These are phyloP conservation scores for Ceratina australensis DNA, from an alignment of 1,140 invertebrate species.

Conservation along the genomic window DNA sequence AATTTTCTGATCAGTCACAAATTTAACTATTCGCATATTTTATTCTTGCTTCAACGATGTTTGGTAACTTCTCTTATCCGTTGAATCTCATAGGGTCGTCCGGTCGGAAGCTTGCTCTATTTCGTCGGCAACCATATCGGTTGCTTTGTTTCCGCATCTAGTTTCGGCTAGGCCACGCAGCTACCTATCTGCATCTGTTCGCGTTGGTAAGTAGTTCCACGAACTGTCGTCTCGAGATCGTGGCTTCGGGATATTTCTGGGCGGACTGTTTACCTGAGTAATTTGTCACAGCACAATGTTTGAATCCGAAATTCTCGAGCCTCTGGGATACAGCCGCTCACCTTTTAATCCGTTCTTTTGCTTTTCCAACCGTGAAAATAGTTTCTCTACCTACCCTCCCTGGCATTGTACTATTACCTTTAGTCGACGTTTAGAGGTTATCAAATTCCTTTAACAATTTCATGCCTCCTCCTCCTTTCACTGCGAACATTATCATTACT, in stretches of 20 bases:
- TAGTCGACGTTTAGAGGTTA: no score
- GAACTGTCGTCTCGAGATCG: neutral
- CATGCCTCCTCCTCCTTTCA: no score
- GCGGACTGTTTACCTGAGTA: conserved; percentile 74
- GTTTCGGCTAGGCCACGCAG: neutral
- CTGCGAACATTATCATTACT: no score
- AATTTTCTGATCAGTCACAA: no score
- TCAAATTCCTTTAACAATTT: no score
- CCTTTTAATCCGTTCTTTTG: conserved; percentile 42
- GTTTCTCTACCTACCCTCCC: neutral
- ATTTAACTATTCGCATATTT: no score
- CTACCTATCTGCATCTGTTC: conserved; percentile 5
- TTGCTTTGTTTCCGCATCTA: conserved; percentile 25
- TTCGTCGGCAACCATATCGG: neutral
- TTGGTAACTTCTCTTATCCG: neutral
- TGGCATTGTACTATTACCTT: neutral
- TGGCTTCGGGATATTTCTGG: conserved; percentile 42
- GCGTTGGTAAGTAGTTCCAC: neutral
- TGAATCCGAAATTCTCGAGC: conserved; percentile 44
- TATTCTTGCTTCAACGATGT: neutral
- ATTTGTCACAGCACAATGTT: conserved; percentile 72
- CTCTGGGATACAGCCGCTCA: neutral
- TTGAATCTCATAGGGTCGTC: neutral
- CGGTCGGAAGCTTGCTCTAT: neutral
- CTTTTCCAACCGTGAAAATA: conserved; percentile 5